Percentiles rank a stretch among this genome's conserved stretches.
Evolutionary conservation across 2,797 vertebrate genomes (phyloP).

Genomic region (Cuniculus paca): DNA sequence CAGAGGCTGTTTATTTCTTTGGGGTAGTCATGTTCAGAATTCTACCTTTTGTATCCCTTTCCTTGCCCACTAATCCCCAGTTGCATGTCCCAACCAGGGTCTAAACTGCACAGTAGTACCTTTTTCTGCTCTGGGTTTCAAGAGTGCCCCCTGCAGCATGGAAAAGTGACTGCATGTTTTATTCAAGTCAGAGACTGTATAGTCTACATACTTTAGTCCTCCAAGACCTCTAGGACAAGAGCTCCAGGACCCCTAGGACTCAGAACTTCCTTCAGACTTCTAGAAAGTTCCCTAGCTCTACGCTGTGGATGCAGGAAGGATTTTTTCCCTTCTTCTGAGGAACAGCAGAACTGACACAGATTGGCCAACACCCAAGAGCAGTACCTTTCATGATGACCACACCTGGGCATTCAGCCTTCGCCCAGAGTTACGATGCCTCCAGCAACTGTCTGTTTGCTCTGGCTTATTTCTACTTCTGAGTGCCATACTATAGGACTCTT

Average conservation of each 20-base stretch:
- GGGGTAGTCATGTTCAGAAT: neutral
- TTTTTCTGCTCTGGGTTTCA: neutral
- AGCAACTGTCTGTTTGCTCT: neutral
- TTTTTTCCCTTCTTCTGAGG: neutral
- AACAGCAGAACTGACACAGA: neutral
- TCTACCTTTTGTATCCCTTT: neutral
- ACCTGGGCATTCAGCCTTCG: neutral
- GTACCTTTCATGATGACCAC: neutral
- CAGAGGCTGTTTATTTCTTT: neutral
- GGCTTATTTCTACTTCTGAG: neutral
- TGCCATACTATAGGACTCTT: neutral
- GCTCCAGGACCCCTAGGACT: neutral
- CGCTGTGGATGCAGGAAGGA: rapidly evolving
- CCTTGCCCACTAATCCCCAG: neutral
- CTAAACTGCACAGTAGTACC: neutral
- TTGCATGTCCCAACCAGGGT: too few relatives aligned
- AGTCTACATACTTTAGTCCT: neutral
- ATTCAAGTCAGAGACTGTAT: neutral
- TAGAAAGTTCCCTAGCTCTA: neutral
- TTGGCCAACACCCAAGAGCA: too few relatives aligned
- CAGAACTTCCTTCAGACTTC: neutral
- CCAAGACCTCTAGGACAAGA: neutral
- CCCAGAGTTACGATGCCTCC: neutral
- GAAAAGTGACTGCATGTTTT: neutral
- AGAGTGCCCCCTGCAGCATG: neutral